These are phyloP conservation scores for Embiotoca jacksoni DNA, from an alignment of 2,113 vertebrate species.

Conservation along the genomic window DNA sequence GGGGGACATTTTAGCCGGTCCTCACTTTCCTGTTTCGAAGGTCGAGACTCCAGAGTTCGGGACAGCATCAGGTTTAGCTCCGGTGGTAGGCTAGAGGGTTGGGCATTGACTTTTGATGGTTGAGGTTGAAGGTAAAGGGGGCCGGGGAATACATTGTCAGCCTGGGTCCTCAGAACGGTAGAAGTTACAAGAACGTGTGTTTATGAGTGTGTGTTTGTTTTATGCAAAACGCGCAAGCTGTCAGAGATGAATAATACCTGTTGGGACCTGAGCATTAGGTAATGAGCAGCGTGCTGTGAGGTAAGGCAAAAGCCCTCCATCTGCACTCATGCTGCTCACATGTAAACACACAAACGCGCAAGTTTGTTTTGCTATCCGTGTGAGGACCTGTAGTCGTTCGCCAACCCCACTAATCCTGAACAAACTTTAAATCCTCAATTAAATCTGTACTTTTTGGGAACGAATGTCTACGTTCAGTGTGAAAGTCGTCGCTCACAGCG, in stretches of 20 bases:
- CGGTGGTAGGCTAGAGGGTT: not conserved
- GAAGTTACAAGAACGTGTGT: not conserved
- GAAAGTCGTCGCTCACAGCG: no score
- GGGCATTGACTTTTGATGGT: not conserved
- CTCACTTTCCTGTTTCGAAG: not conserved
- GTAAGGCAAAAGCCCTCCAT: conserved; percentile 71
- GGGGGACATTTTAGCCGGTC: not conserved
- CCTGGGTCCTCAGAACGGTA: conserved; percentile 1
- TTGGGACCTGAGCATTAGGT: conserved; percentile 84
- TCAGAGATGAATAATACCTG: conserved; percentile 85
- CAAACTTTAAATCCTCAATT: not conserved
- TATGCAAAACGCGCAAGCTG: conserved; percentile 76
- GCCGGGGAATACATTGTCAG: not conserved
- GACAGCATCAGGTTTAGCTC: not conserved
- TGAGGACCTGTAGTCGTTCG: conserved; percentile 16
- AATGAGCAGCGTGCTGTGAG: conserved; percentile 83
- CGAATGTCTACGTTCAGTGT: no score
- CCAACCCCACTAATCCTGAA: not conserved
- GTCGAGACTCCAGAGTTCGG: not conserved
- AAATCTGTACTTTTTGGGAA: conserved; percentile 6
- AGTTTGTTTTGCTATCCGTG: not conserved
- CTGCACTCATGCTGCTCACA: conserved; percentile 54
- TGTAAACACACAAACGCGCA: conserved; percentile 42
- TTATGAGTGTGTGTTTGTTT: conserved; percentile 65
- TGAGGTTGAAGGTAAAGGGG: not conserved